Evolutionary conservation across 2,888 invertebrate species (phyloP).

Genomic region (Scaptomyza polygonia): DNA sequence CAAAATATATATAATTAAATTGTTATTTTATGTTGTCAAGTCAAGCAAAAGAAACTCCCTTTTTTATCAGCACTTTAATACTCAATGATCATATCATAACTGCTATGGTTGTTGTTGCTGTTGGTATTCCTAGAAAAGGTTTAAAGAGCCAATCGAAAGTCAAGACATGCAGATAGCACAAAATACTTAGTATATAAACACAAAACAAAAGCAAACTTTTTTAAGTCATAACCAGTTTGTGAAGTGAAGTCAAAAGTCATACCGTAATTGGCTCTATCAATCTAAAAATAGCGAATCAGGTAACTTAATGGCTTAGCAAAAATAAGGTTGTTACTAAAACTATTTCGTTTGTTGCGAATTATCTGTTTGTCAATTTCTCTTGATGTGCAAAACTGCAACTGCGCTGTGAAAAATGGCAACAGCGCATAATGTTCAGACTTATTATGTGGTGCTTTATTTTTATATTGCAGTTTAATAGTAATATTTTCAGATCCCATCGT

Average conservation of each 20-base stretch:
- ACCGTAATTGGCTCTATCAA: slow-evolving; percentile 26
- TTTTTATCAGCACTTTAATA: slow-evolving; percentile 37
- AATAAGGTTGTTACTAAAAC: not conserved
- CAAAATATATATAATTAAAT: slow-evolving; percentile 2
- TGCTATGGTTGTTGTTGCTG: slow-evolving; percentile 39
- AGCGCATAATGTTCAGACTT: not conserved
- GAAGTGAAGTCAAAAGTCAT: slow-evolving; percentile 18
- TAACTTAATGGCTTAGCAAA: slow-evolving; percentile 14
- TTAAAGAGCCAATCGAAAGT: slow-evolving; percentile 50
- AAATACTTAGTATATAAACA: slow-evolving; percentile 7
- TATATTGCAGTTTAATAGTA: too few species aligned
- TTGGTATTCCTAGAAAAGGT: slow-evolving; percentile 56
- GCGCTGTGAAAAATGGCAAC: slow-evolving; percentile 13
- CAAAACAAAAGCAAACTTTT: not conserved
- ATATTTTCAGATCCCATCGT: not conserved
- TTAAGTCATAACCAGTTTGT: slow-evolving; percentile 39
- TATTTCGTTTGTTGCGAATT: slow-evolving; percentile 9
- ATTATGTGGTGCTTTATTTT: too few species aligned
- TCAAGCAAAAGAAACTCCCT: slow-evolving; percentile 36
- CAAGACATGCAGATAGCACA: slow-evolving; percentile 35
- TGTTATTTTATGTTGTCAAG: slow-evolving; percentile 8
- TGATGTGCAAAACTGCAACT: slow-evolving; percentile 9
- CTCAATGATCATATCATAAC: slow-evolving; percentile 35
- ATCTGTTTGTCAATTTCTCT: not conserved
- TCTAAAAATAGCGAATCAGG: slow-evolving; percentile 39